Evolutionary conservation across 2,888 invertebrate genomes (phyloP), one percentile per base, ranked within the genome.

Genomic region (Philhelius pedissequus): DNA sequence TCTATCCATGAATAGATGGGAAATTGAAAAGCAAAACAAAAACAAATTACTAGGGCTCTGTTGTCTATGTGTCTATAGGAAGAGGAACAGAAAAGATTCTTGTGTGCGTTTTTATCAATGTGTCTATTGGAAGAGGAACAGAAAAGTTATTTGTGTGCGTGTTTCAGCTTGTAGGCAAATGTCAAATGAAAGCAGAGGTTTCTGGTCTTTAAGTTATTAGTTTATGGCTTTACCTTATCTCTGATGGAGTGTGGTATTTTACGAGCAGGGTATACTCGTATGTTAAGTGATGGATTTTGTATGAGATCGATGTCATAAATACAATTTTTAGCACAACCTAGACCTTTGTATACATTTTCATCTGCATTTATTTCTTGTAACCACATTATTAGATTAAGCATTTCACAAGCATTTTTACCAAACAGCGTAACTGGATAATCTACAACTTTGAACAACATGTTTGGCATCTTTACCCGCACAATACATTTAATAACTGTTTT

Each of bases 191-290:
- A n/a, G n/a, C n/a, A n/a, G n/a, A n/a, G n/a, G n/a, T n/a, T n/a
- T n/a, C n/a, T n/a, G n/a, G n/a, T n/a, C n/a, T n/a, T n/a, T n/a
- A n/a, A n/a, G n/a, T n/a, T 58, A 58, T 68, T 56, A 68, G 58
- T 68, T 40, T 75, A 66, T 56, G 20, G 45, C 18, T 75, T 66
- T 3, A 66, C 66, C 3, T 66, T 58, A 8, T 75, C 58, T 66
- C 68, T 56, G n/a, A 75, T 58, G n/a, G 68, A 2, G 48, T 64
- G 56, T 15, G 45, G 74, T 68, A 75, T 66, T 56, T 66, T 56
- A 58, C 66, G 66, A 48, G 66, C 66, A 0, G 64, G 54, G 32
- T 74, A 64, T 43, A n/a, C n/a, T n/a, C n/a, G n/a, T n/a, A 64
- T 64, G 3, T 43, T 52, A 43, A 73, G 43, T 15, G 40, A 27